phyloP scores from a whole-genome alignment of 2,888 invertebrate species.

The Megamerina dolium region DNA sequence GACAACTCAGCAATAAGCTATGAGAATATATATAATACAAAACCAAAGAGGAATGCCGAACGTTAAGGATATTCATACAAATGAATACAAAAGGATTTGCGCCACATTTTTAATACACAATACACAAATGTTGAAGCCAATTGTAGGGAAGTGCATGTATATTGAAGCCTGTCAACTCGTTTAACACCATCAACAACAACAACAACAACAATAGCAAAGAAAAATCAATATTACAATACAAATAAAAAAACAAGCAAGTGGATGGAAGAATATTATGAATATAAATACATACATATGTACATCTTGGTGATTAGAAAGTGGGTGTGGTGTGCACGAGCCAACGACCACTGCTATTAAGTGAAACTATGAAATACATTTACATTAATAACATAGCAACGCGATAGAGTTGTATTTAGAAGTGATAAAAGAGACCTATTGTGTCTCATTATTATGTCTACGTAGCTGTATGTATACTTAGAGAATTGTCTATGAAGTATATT shows the following conservation, averaged over 20 bases:
- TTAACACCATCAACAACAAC: constrained; percentile 1
- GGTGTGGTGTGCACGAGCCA: constrained; percentile 13
- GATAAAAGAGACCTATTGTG: no score
- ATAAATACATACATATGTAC: no score
- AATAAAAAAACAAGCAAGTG: no score
- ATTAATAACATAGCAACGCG: no score
- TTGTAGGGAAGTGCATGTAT: background rate
- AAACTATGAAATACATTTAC: no score
- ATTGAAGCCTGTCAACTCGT: background rate
- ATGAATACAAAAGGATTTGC: constrained; percentile 1
- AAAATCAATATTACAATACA: constrained; percentile 8
- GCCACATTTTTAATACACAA: background rate
- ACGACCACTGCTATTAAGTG: constrained; percentile 4
- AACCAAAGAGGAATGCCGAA: background rate
- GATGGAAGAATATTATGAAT: no score
- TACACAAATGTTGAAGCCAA: background rate
- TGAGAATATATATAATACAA: background rate
- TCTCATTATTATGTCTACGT: no score
- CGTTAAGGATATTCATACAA: background rate
- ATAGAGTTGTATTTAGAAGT: no score
- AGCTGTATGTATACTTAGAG: no score
- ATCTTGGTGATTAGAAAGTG: constrained; percentile 3
- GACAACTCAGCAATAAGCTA: background rate
- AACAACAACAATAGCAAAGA: no score
- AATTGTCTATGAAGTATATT: no score